Evolutionary conservation across 2,888 invertebrate species (phyloP).

Genomic region (Cynaeus angustus): DNA sequence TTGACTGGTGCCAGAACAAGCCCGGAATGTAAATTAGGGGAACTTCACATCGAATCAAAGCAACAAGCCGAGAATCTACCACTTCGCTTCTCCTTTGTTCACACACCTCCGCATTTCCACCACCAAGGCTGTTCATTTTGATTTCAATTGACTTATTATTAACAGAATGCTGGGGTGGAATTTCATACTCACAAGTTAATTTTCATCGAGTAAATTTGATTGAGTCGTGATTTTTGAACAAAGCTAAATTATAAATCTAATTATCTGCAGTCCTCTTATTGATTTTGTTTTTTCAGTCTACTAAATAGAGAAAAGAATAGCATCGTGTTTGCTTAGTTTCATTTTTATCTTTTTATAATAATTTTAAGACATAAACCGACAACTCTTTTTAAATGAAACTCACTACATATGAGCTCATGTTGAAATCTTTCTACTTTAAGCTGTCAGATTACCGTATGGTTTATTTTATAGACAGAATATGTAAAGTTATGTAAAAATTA

Average conservation of each 20-base stretch:
- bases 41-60: constrained; percentile 65
- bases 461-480: no score
- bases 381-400: no score
- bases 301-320: no score
- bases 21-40: constrained; percentile 66
- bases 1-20: constrained; percentile 65
- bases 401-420: no score
- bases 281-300: no score
- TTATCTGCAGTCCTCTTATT: background rate
- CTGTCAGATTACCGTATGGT: no score
- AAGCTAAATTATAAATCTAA: constrained; percentile 3
- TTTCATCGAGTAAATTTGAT: constrained; percentile 13
- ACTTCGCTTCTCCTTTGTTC: constrained; percentile 56
- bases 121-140: constrained; percentile 60
- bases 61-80: constrained; percentile 64
- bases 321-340: no score
- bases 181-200: constrained; percentile 31
- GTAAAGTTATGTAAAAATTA: no score
- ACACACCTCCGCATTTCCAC: constrained; percentile 45
- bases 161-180: constrained; percentile 50
- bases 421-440: no score
- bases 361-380: no score
- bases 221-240: constrained; percentile 13
- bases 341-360: no score
- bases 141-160: constrained; percentile 64